Percentiles rank a stretch among this genome's conserved stretches.
phyloP scores from a whole-genome alignment of 2,888 invertebrate species.

The Eristalis tenax region DNA sequence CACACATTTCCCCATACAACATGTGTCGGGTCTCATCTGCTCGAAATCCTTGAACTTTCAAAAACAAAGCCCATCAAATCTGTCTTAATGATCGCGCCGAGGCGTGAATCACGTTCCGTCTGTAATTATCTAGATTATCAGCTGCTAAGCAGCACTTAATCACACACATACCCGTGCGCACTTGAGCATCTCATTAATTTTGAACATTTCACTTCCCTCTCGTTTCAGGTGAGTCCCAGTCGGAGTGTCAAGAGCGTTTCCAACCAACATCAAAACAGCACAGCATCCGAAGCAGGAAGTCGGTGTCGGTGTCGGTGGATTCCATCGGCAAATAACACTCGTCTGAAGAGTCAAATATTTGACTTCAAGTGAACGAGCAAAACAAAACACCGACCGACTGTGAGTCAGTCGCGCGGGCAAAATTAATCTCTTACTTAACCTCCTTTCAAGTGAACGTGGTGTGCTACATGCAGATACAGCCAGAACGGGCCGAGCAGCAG shows the following conservation, averaged over 20 bases:
- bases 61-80: not conserved
- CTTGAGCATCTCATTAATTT: not conserved
- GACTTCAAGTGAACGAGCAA: conserved; percentile 10
- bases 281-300: conserved; percentile 6
- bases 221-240: conserved; percentile 3
- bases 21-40: not conserved
- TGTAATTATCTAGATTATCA: not conserved
- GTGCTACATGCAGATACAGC: not conserved
- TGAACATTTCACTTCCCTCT: not conserved
- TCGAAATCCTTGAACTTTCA: not conserved
- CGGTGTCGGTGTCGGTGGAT: too few relatives aligned
- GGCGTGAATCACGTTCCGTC: not conserved
- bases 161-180: not conserved
- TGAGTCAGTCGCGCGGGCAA: not conserved
- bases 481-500: not conserved
- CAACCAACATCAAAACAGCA: not conserved
- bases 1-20: too few relatives aligned
- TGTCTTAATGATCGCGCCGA: not conserved
- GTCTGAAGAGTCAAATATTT: conserved; percentile 48
- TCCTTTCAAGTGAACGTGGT: conserved; percentile 10
- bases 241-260: not conserved
- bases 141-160: not conserved
- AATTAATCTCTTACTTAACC: conserved; percentile 46
- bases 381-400: conserved; percentile 1
- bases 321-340: conserved; percentile 31